Evolutionary conservation across 2,888 invertebrate genomes (phyloP), one percentile per base, ranked within the genome.

Genomic region (Antheraea yamamai): DNA sequence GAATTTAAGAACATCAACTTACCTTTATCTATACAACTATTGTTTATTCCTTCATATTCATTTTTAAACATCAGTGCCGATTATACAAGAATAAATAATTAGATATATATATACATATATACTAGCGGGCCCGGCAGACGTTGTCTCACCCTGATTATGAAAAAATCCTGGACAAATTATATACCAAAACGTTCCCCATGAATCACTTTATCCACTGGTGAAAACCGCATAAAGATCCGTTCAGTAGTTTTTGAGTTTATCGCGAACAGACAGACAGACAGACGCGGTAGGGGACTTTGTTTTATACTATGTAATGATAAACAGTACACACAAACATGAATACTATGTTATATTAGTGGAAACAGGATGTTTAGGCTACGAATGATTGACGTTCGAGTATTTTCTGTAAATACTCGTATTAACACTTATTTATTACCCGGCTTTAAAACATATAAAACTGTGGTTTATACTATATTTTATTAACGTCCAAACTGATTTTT

Each of bases 281-380:
- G n/a, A n/a, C n/a, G n/a, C n/a, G n/a, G n/a, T n/a, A n/a, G n/a
- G n/a, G n/a, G n/a, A n/a, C n/a, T n/a, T n/a, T n/a, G n/a, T n/a
- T n/a, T n/a, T n/a, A n/a, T n/a, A n/a, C n/a, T n/a, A n/a, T n/a
- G n/a, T n/a, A n/a, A n/a, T n/a, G n/a, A n/a, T 64, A 4, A 23
- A 23, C 64, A 14, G 64, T 4, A 16, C 30, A 30, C 6, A 16
- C 12, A 14, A 66, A 30, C 0, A 26, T 64, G 64, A 26, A 64
- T 66, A 66, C 16, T 30, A 14, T 66, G 30, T 18, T 30, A 66
- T 30, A 30, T 30, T 66, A 6, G 18, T 66, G 26, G 3, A 30
- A 1, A 66, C 64, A 66, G 64, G 64, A 66, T 66, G 64, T 66
- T 66, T 66, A 66, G 64, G 30, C 64, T 66, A 66, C 26, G 64